Base-by-base conservation (phyloP, 2,888 invertebrate genomes). In the Oegoconia quadripuncta region DNA sequence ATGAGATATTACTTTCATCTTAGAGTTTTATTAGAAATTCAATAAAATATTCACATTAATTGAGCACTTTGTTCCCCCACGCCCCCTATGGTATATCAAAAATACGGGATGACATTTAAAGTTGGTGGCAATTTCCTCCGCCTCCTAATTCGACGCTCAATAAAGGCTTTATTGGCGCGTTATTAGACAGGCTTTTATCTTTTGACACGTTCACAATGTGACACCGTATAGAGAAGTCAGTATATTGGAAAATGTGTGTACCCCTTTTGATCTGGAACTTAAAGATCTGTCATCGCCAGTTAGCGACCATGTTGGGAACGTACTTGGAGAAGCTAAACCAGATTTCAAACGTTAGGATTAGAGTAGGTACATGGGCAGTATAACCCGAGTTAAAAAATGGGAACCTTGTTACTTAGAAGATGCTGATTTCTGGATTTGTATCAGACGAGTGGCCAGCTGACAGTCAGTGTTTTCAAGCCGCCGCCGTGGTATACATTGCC, bases 141-240 rank as follows among this genome's bases (percentile, higher is more conserved):
- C 30, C 40, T 25, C 20, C 43, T 52, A 54, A 45, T 48, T 48
- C 46, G 41, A 41, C 26, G 39, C 42, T 44, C 46, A 48, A 48
- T 52, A 48, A 52, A 50, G 52, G 41, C 46, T 55, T 58, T 54
- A 57, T 58, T 52, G 59, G 44, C 45, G 50, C 42, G 47, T 54
- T 56, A 60, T 58, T 58, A 56, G 55, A 34, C 37, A 41, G 34
- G 52, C 60, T 61, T 62, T 64, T 62, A 62, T 62, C 62, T 62
- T 41, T 49, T 42, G 43, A 47, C 44, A 45, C 14, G 28, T 18
- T 27, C 27, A 34, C 8, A 12, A 14, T 22, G 25, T 26, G 26
- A 26, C 17, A 26, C 15, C 11, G 9, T 2, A 16, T 28, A 17
- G 30, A 17, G 16, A 1, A 11, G 20, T 18, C 2, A 18, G 13